These are phyloP conservation scores for Hydrolagus affinis DNA, from an alignment of 2,113 vertebrate genomes.

Conservation along the genomic window DNA sequence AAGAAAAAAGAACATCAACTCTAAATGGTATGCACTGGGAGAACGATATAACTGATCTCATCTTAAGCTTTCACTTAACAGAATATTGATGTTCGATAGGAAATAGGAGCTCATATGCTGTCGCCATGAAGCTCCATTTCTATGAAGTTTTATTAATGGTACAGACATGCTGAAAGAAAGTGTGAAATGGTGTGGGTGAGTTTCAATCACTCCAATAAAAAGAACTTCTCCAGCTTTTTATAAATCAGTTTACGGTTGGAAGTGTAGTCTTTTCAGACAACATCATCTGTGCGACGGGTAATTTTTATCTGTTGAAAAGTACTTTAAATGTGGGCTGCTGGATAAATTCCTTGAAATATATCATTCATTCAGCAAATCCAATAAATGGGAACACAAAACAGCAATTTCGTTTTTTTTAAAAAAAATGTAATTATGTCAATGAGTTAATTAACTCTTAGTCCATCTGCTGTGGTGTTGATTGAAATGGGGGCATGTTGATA, in stretches of 20 bases:
- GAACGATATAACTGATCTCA: no score
- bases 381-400: background rate
- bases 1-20: no score
- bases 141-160: background rate
- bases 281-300: background rate
- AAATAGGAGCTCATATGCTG: background rate
- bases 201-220: background rate
- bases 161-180: background rate
- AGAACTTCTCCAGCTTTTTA: background rate
- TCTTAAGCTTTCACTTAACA: background rate
- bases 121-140: background rate
- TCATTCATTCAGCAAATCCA: background rate
- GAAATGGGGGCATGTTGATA: background rate
- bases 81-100: background rate
- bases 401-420: background rate
- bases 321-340: background rate
- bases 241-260: background rate
- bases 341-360: background rate
- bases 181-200: background rate
- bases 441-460: background rate
- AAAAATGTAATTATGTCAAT: background rate
- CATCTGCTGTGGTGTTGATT: background rate
- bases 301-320: background rate
- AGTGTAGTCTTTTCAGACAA: background rate
- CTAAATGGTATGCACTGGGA: no score